Evolutionary conservation across 2,888 invertebrate species (phyloP), one percentile per base, ranked within the genome.

Genomic region (Trissoscelio sp.): DNA sequence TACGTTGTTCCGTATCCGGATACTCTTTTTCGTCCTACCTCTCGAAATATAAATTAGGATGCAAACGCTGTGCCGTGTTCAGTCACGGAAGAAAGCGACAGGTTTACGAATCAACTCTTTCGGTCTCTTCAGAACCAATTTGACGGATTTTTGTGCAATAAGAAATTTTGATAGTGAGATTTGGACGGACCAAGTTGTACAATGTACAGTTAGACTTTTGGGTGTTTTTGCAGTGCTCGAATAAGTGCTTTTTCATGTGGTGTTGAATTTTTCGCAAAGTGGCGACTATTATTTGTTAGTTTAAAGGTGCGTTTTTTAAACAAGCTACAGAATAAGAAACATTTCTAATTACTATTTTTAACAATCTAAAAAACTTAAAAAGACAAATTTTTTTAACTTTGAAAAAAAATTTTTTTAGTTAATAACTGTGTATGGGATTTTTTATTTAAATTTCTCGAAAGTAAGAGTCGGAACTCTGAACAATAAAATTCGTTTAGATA

Each of bases 11-110:
- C 75, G 80, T 64, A 75, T 75, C 64, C 75, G 74, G 75, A 62
- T 72, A 16, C 64, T 93, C 48, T 95, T 95, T 91, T 94, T 94
- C 88, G 94, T 94, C 90, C 89, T 94, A 83, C 94, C 94, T 80
- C 85, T 66, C 85, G 87, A 89, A 89, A 90, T 91, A 91, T 91
- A 91, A 90, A 91, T 89, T 88, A 88, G 88, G 79, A 85, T 86
- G 86, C 72, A 28, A 79, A 66, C 62, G 73, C 78, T 83, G 86
- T 84, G 83, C 83, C 81, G 83, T 83, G 83, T 83, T 72, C 88
- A 91, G 91, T 91, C 81, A 83, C 78, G 83, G 72, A 88, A 84
- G 86, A 87, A 84, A 81, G 83, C 75, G 46, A 48, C 58, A 64
- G 42, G 60, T 67, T 67, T 46, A 57, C 60, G 55, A 62, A 80